phyloP scores from a whole-genome alignment of 92 coral and sea anemone species.

The Metridium senile region DNA sequence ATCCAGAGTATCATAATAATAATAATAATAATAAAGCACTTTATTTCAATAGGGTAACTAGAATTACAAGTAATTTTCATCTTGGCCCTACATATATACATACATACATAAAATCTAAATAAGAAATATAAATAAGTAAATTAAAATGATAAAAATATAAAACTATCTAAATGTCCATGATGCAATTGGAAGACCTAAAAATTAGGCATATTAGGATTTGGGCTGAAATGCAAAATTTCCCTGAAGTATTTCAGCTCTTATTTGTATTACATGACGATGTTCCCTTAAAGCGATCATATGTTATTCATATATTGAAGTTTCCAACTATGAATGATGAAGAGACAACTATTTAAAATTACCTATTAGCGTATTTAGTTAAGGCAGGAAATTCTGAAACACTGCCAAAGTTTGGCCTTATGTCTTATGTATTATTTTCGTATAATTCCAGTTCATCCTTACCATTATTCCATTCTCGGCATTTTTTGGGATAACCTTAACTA shows the following conservation, averaged over 20 bases:
- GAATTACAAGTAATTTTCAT: too few relatives aligned
- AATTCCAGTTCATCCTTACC: too few relatives aligned
- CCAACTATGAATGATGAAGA: slow-evolving; percentile 56
- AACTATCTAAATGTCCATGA: too few relatives aligned
- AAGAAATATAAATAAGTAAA: too few relatives aligned
- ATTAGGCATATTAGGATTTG: slow-evolving; percentile 43
- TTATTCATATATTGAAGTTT: slow-evolving; percentile 43
- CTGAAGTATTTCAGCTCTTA: slow-evolving; percentile 49
- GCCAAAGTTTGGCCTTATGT: slow-evolving; percentile 65
- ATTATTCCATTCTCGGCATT: too few relatives aligned
- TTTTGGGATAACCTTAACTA: too few relatives aligned
- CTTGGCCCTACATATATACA: too few relatives aligned
- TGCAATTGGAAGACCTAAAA: slow-evolving; percentile 36
- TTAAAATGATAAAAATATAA: too few relatives aligned
- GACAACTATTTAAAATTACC: slow-evolving; percentile 24
- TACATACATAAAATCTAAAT: too few relatives aligned
- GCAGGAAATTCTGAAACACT: slow-evolving; percentile 32
- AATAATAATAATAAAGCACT: too few relatives aligned
- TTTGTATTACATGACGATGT: slow-evolving; percentile 45
- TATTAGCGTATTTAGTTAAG: slow-evolving; percentile 23
- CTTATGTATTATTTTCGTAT: too few relatives aligned
- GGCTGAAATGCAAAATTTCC: slow-evolving; percentile 49
- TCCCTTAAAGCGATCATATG: slow-evolving; percentile 31
- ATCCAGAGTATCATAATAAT: slow-evolving; percentile 35
- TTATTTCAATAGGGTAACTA: too few relatives aligned